phyloP scores from a whole-genome alignment of 2,888 invertebrate genomes.

The Hypselothyrea guttata region DNA sequence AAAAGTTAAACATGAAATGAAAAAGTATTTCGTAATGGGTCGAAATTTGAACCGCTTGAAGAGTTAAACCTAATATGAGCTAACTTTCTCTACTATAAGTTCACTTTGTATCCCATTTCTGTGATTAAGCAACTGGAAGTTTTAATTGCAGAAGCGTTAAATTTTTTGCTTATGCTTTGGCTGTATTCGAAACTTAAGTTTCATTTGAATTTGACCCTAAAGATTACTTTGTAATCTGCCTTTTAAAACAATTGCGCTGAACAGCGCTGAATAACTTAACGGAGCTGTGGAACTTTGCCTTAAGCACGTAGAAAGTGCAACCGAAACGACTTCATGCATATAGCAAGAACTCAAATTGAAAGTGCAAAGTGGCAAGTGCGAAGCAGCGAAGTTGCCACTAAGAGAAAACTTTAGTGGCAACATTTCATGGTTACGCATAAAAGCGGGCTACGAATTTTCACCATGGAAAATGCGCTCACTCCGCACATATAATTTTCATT shows the following conservation, averaged over 20 bases:
- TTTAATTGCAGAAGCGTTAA: constrained; percentile 49
- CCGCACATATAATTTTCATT: constrained; percentile 52
- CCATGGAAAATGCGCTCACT: constrained; percentile 41
- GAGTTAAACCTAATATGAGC: too few relatives aligned
- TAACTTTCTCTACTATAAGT: too few relatives aligned
- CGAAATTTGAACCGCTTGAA: too few relatives aligned
- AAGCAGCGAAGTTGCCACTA: constrained; percentile 26
- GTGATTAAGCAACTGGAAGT: constrained; percentile 37
- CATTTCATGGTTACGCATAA: constrained; percentile 33
- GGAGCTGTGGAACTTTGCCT: constrained; percentile 19
- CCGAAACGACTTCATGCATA: constrained; percentile 8
- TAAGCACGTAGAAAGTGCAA: constrained; percentile 22
- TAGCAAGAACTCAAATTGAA: constrained; percentile 27
- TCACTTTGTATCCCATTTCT: constrained; percentile 7
- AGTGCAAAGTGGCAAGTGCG: constrained; percentile 47
- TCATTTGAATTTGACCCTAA: background rate
- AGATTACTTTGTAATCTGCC: background rate
- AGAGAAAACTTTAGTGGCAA: constrained; percentile 44
- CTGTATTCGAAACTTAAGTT: too few relatives aligned
- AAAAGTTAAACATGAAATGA: too few relatives aligned
- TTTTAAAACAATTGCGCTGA: constrained; percentile 19
- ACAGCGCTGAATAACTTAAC: too few relatives aligned
- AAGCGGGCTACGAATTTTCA: constrained; percentile 37
- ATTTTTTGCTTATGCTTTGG: too few relatives aligned
- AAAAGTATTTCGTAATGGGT: too few relatives aligned